Conservation (phyloP, 2,113 vertebrate genomes). For the Gnathonemus echidnorhynchus region DNA sequence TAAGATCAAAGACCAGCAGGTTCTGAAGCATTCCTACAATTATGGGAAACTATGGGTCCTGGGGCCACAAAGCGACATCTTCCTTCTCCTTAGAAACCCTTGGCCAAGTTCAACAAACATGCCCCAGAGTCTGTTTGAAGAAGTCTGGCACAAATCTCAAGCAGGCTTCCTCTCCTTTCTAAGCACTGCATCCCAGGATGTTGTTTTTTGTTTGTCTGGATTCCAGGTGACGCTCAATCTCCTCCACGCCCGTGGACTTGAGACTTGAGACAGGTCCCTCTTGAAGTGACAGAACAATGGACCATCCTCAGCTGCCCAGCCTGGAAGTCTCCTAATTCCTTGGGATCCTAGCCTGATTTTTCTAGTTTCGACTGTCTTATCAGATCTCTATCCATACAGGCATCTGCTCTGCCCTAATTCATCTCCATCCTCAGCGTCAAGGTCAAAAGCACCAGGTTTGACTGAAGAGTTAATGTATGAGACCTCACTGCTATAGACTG, state of each 20-base stretch:
- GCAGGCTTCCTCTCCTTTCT: conserved; percentile 13
- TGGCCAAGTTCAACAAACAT: conserved; percentile 61
- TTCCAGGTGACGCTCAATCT: not conserved
- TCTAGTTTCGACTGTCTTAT: not conserved
- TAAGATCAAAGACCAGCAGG: conserved; percentile 41
- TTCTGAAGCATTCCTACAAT: conserved; percentile 52
- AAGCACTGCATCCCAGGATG: conserved; percentile 12
- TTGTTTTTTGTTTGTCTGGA: conserved; percentile 9
- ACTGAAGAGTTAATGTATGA: not conserved
- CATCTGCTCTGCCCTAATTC: not conserved
- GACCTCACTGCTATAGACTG: not conserved
- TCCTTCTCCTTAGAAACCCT: conserved; percentile 21
- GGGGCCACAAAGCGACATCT: conserved; percentile 12
- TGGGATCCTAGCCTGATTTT: not conserved
- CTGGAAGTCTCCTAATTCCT: not conserved
- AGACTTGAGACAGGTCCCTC: not conserved
- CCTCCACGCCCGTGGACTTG: not conserved
- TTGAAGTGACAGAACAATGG: conserved; percentile 3
- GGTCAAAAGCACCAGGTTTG: not conserved
- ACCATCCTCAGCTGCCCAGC: not conserved
- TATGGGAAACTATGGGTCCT: conserved; percentile 40
- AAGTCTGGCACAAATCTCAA: conserved; percentile 40
- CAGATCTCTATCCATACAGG: not conserved
- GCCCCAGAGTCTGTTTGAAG: conserved; percentile 31
- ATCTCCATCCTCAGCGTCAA: not conserved